A percentile compares a stretch with the other conserved stretches of the same genome.
These are phyloP conservation scores for Tillus elongatus DNA, from an alignment of 2,888 invertebrate species.

Conservation along the genomic window DNA sequence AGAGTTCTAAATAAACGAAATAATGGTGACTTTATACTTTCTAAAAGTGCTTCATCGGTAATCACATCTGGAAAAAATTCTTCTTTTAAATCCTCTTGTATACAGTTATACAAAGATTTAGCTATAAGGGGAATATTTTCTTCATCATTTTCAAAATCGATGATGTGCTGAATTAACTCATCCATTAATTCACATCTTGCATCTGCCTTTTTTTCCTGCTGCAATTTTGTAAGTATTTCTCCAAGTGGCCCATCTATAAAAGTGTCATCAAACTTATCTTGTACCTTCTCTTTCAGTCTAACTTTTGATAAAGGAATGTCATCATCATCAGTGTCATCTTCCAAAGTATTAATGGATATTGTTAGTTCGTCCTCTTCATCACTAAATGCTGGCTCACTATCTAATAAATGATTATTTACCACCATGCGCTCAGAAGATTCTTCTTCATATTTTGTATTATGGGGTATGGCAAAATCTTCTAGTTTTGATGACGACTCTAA, in stretches of 20 bases:
- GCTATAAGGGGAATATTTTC: conserved; percentile 51
- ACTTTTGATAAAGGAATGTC: conserved; percentile 73
- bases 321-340: conserved; percentile 63
- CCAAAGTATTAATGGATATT: conserved; percentile 38
- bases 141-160: conserved; percentile 52
- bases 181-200: conserved; percentile 48
- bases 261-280: conserved; percentile 36
- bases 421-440: conserved; percentile 6
- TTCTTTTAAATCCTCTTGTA: conserved; percentile 44
- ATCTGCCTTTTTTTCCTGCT: conserved; percentile 50
- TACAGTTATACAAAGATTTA: conserved; percentile 49
- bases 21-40: conserved; percentile 67
- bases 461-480: conserved; percentile 12
- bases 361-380: conserved; percentile 70
- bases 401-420: conserved; percentile 44
- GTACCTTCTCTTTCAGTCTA: conserved; percentile 49
- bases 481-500: conserved; percentile 45
- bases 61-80: conserved; percentile 46
- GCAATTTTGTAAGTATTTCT: conserved; percentile 47
- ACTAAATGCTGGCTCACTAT: conserved; percentile 69
- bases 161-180: conserved; percentile 49
- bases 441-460: conserved; percentile 28
- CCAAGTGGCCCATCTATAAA: conserved; percentile 49
- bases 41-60: conserved; percentile 56
- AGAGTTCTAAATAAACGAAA: conserved; percentile 83